Conservation (phyloP, 2,888 invertebrate species). For the Caenorhabditis sp. region DNA sequence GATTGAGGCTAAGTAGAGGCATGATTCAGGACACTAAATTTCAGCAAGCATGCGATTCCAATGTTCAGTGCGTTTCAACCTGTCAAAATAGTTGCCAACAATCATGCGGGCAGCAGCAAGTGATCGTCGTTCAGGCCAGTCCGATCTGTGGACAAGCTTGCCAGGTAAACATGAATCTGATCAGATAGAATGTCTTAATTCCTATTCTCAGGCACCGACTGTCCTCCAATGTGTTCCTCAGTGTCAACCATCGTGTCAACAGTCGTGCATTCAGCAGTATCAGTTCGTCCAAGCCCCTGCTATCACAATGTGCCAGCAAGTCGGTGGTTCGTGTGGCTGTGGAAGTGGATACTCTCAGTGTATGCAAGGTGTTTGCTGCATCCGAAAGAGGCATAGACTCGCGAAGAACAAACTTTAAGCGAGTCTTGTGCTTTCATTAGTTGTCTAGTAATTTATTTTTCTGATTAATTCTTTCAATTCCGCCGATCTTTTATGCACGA, state of each 20-base stretch:
- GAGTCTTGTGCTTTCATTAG: conserved; percentile 18
- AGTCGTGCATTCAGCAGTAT: conserved; percentile 65
- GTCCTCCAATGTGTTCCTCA: conserved; percentile 72
- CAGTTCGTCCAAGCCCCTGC: conserved; percentile 66
- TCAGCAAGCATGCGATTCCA: conserved; percentile 56
- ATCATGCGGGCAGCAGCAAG: conserved; percentile 68
- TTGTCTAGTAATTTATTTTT: conserved; percentile 38
- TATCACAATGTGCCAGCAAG: conserved; percentile 69
- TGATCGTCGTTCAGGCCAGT: conserved; percentile 67
- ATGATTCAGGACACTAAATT: not conserved
- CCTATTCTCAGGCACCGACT: conserved; percentile 65
- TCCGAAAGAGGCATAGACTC: conserved; percentile 72
- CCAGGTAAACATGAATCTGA: conserved; percentile 57
- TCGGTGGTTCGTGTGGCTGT: conserved; percentile 69
- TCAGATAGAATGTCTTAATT: no score
- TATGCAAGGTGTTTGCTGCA: conserved; percentile 77
- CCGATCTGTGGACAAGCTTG: conserved; percentile 71
- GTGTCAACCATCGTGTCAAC: conserved; percentile 72
- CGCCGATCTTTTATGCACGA: conserved; percentile 46
- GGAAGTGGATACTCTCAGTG: conserved; percentile 75
- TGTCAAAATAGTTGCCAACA: conserved; percentile 67
- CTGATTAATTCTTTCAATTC: not conserved
- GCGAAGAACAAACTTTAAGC: conserved; percentile 67
- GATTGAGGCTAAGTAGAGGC: not conserved
- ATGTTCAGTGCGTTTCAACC: conserved; percentile 55